These are phyloP conservation scores for Anhinga anhinga DNA, from an alignment of 2,113 vertebrate genomes.

Conservation along the genomic window DNA sequence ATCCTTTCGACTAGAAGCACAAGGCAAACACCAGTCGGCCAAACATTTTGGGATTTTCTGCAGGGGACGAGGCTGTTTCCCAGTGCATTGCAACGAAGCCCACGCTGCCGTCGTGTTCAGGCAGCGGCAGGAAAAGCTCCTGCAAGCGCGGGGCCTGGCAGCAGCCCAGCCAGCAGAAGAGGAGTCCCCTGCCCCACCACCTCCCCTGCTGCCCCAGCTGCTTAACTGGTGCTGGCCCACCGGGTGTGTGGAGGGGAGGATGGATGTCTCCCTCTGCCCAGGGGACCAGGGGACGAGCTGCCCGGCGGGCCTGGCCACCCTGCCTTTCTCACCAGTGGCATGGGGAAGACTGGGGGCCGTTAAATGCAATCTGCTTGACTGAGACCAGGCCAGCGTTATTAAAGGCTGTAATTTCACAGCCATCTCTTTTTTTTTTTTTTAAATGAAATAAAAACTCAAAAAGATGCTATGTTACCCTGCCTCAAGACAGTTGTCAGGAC, in stretches of 20 bases:
- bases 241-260: rapidly evolving
- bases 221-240: neutral
- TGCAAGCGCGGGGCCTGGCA: neutral
- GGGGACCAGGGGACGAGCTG: neutral
- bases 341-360: neutral
- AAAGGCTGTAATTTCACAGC: neutral
- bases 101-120: no score
- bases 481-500: neutral
- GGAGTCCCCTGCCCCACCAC: neutral
- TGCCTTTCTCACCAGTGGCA: neutral
- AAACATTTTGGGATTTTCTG: neutral
- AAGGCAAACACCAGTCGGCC: neutral
- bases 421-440: neutral
- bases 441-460: no score
- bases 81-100: neutral
- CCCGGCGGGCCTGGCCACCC: neutral
- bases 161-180: neutral
- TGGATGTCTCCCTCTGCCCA: neutral
- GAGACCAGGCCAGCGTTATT: neutral
- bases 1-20: neutral
- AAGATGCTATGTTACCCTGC: no score
- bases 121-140: neutral
- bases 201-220: no score
- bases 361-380: neutral
- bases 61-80: neutral